Evolutionary conservation across 1,140 invertebrate genomes (phyloP).

Genomic region (Zaprionus inermis): DNA sequence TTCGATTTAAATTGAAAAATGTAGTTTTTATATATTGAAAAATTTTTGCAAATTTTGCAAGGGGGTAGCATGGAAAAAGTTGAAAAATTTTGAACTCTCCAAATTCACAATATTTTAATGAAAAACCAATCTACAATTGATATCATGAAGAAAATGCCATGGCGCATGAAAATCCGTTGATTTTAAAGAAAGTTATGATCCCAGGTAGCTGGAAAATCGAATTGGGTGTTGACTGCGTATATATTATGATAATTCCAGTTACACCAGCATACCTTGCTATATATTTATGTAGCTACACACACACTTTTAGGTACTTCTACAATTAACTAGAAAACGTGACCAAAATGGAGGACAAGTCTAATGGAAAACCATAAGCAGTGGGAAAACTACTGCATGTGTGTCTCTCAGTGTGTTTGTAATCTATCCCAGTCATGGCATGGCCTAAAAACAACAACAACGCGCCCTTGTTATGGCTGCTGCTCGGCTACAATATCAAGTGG

Average conservation of each 20-base stretch:
- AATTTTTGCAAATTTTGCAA: too few relatives aligned
- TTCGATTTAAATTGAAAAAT: too few relatives aligned
- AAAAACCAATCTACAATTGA: too few relatives aligned
- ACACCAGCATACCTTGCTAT: neutral
- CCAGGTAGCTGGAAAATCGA: neutral
- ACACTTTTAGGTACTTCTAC: conserved; percentile 7
- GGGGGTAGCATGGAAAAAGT: too few relatives aligned
- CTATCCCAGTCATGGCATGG: conserved; percentile 30
- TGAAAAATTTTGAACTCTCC: too few relatives aligned
- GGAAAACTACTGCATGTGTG: neutral
- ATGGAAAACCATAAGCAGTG: conserved; percentile 22
- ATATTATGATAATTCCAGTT: neutral
- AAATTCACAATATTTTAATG: too few relatives aligned
- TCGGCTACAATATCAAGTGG: conserved; percentile 54
- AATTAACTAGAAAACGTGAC: conserved; percentile 52
- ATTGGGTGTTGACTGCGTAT: conserved; percentile 1
- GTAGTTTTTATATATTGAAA: too few relatives aligned
- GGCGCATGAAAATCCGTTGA: too few relatives aligned
- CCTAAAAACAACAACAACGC: conserved; percentile 47
- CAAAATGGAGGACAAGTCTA: conserved; percentile 41
- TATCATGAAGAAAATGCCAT: too few relatives aligned
- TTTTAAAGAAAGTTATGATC: too few relatives aligned
- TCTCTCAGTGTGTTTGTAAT: neutral
- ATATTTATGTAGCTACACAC: neutral
- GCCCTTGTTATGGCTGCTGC: conserved; percentile 34